Base-by-base conservation (phyloP, 1,140 invertebrate species). In the Drosophila bocqueti region DNA sequence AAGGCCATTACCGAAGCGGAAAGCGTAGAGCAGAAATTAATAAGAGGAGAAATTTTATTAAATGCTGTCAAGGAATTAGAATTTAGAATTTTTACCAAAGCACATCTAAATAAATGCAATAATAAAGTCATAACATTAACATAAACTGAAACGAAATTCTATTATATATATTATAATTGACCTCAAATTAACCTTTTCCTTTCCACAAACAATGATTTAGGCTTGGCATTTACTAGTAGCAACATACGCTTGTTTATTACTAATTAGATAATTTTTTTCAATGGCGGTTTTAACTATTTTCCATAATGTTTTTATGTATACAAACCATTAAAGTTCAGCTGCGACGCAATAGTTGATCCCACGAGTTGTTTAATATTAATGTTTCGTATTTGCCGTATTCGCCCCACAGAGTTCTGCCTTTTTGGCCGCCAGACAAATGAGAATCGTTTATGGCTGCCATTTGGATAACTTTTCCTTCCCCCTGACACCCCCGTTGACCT, bases 381-480 rank as follows among this genome's bases (percentile, higher is more conserved):
- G 34, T 16, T 64, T 47, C 16, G 21, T 24, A 24, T 24, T 24
- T 24, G 24, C 52, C 52, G 24, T 55, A 63, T 79, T 72, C 40
- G 63, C 45, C 31, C 46, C 49, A 42, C 58, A 24, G 36, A 63
- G 47, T 38, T 40, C 52, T 63, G 63, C 63, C 60, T 55, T 72
- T 57, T 52, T 47, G 34, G 52, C 55, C 64, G 79, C 45, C 62
- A 68, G 69, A 54, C 65, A 79, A 86, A 75, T 86, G 66, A 64
- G 61, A 72, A 58, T 50, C 82, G 83, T 86, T 85, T 85, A 86
- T 82, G 83, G 62, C 74, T 59, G 81, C 59, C 68, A 74, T 83
- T 83, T 76, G 81, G 71, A 64, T 69, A 78, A 62, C 54, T 57
- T 61, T 52, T 76, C 2, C 49, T n/a, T 18, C 26, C 4, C 16